Evolutionary conservation across 2,888 invertebrate genomes (phyloP).

Genomic region (Myathropa florea): DNA sequence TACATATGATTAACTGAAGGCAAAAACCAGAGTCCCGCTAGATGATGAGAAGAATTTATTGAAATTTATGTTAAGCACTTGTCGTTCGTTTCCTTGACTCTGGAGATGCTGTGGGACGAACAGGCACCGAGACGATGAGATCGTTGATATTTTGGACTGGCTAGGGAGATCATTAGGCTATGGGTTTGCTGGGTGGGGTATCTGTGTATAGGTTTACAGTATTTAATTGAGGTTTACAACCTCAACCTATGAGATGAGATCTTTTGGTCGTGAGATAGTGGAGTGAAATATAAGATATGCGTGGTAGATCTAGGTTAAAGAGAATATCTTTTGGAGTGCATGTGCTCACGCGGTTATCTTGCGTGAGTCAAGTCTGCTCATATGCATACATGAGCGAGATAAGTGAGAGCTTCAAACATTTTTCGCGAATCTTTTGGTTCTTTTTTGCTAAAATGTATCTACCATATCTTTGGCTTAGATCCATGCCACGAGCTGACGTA

Average conservation of each 20-base stretch:
- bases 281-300: not conserved
- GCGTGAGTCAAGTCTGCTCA: not conserved
- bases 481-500: too few relatives aligned
- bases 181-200: not conserved
- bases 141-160: not conserved
- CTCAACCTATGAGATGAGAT: not conserved
- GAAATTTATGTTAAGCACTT: constrained; percentile 19
- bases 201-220: not conserved
- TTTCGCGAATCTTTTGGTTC: not conserved
- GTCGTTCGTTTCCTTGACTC: not conserved
- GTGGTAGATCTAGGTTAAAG: not conserved
- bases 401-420: not conserved
- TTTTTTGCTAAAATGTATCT: not conserved
- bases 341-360: not conserved
- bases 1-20: constrained; percentile 39
- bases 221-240: not conserved
- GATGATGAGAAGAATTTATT: constrained; percentile 26
- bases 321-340: not conserved
- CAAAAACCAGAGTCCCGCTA: constrained; percentile 44
- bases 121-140: not conserved
- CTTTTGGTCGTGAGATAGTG: not conserved
- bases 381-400: not conserved
- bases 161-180: not conserved
- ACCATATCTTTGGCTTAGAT: too few relatives aligned
- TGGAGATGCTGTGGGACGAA: not conserved